phyloP scores from a whole-genome alignment of 2,113 vertebrate genomes.

The Stictonetta naevosa region DNA sequence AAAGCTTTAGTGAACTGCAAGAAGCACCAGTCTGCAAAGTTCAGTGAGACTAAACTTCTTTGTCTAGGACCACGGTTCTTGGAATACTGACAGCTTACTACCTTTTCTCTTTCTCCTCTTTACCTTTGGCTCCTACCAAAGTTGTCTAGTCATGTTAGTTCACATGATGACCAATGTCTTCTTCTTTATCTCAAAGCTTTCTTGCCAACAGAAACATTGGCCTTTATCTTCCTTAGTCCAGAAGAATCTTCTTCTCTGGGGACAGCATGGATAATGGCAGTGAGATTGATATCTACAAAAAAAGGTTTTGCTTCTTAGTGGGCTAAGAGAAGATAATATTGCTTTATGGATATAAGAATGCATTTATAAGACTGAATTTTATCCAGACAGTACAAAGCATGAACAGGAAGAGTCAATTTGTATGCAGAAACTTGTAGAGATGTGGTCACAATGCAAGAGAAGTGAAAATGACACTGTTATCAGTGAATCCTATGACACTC shows the following conservation, averaged over 20 bases:
- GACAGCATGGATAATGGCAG: neutral
- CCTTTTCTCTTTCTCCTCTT: neutral
- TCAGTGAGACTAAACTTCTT: neutral
- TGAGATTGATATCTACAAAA: neutral
- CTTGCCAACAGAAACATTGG: neutral
- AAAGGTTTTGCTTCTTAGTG: neutral
- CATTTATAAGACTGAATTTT: slow-evolving; percentile 5
- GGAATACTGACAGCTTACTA: neutral
- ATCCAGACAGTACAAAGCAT: neutral
- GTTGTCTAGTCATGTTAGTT: neutral
- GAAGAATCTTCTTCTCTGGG: neutral
- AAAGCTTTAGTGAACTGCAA: neutral
- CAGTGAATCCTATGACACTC: neutral
- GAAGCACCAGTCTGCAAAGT: neutral
- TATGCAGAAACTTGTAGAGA: neutral
- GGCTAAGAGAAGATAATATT: neutral
- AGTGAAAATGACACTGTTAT: neutral
- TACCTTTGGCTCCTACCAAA: neutral
- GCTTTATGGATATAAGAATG: neutral
- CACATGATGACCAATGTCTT: neutral
- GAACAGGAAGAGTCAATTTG: neutral
- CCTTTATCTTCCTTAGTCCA: neutral
- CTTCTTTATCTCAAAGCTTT: neutral
- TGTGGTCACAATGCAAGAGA: neutral
- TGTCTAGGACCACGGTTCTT: neutral